Evolutionary conservation across 2,113 vertebrate genomes (phyloP), one percentile per base, ranked within the genome.

Genomic region (Xyrauchen texanus): DNA sequence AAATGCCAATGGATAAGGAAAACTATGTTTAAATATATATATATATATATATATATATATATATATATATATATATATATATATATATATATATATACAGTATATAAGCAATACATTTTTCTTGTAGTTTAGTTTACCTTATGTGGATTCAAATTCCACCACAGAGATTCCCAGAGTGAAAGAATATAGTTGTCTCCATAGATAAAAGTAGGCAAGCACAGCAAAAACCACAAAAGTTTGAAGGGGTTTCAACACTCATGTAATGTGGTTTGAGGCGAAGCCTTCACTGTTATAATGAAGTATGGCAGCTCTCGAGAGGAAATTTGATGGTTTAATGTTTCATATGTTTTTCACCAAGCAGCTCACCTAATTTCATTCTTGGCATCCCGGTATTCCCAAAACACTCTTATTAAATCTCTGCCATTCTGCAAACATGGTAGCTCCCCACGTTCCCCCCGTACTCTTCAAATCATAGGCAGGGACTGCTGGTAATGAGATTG

Each of bases 251-350:
- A 51, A 58, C 68, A 11, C 52, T 8, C 15, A n/a, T 63, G 45
- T 76, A 72, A 63, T 60, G 55, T 44, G 68, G 71, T 69, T 47
- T 67, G 34, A 64, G 67, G 65, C 57, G 34, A 73, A 87, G 85
- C 81, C 68, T 83, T 77, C 85, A 55, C 85, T 88, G 45, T 77
- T 78, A 87, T 89, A 90, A 91, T 85, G 87, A 89, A 82, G 83
- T 85, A 82, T 84, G 62, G 65, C 21, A 77, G 73, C 51, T 53
- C 84, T 82, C 88, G 84, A 85, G 88, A 85, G 62, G 79, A 61
- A 77, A 45, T 52, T 82, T 71, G 83, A 87, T 87, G 85, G 21
- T 63, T 84, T 76, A 64, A 77, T 80, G 75, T 84, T 82, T 82
- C 83, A 81, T 75, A 85, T 86, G 79, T 76, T 64, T 83, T 87